Percentiles rank a stretch among this genome's conserved stretches.
These are phyloP conservation scores for Halisarca cf. caerulea DNA, from an alignment of 37 sponge, comb jelly and placozoan genomes.

Conservation along the genomic window DNA sequence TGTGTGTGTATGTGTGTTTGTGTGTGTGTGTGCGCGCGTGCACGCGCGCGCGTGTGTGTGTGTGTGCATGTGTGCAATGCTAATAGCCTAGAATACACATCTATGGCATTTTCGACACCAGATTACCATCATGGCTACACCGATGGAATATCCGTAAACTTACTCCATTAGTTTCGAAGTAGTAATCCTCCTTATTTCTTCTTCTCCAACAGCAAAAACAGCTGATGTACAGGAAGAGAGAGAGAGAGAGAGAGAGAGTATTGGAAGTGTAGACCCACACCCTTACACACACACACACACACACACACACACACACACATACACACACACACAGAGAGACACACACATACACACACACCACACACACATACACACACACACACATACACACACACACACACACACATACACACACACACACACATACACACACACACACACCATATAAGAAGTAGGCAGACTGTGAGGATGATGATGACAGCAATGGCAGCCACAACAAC, in stretches of 20 bases:
- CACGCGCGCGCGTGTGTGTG: too few relatives aligned
- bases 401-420: too few relatives aligned
- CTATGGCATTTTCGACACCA: too few relatives aligned
- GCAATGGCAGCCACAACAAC: conserved; percentile 23
- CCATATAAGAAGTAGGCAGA: conserved; percentile 7
- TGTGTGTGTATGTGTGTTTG: too few relatives aligned
- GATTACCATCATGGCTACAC: neutral
- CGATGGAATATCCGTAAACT: neutral
- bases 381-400: too few relatives aligned
- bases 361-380: too few relatives aligned
- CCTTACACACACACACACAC: too few relatives aligned
- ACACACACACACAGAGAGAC: neutral
- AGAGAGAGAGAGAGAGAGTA: neutral
- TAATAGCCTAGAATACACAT: too few relatives aligned
- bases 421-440: too few relatives aligned
- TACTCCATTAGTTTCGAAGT: neutral
- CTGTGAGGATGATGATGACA: neutral
- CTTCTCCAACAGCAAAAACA: conserved; percentile 2
- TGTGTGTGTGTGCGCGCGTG: too few relatives aligned
- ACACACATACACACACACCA: neutral
- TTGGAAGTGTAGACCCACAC: neutral
- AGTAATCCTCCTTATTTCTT: neutral
- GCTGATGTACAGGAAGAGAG: neutral
- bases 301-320: neutral
- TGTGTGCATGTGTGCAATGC: too few relatives aligned